phyloP scores from a whole-genome alignment of 2,797 vertebrate species.

The Pangasius sanitwongsei region DNA sequence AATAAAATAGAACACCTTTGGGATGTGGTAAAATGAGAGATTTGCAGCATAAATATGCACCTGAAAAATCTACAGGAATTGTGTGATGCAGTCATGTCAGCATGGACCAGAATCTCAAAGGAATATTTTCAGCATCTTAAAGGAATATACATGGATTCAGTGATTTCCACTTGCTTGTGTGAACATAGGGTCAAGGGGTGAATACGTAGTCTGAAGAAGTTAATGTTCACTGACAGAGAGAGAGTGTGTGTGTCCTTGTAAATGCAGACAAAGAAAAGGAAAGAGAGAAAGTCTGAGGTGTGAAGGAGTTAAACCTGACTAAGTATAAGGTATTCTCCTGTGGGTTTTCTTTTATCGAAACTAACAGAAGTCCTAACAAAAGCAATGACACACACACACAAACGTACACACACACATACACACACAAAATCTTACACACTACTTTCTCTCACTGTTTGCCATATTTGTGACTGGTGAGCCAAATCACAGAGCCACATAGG shows the following conservation, averaged over 20 bases:
- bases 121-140: background rate
- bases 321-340: background rate
- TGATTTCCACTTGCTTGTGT: background rate
- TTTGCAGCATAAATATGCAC: background rate
- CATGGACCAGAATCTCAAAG: background rate
- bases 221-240: background rate
- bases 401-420: background rate
- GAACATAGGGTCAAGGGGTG: background rate
- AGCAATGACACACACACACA: background rate
- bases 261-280: background rate
- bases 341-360: background rate
- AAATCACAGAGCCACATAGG: background rate
- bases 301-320: background rate
- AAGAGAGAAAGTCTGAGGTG: background rate
- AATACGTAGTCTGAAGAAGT: background rate
- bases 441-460: background rate
- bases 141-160: background rate
- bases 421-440: background rate
- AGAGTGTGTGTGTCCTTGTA: background rate
- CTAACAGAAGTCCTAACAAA: background rate
- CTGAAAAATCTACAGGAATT: background rate
- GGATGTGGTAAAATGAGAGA: background rate
- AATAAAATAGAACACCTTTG: background rate
- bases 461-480: background rate
- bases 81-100: too few species aligned